Evolutionary conservation across 1,140 invertebrate species (phyloP), one percentile per base, ranked within the genome.

Genomic region (Hesperophylax magnus): DNA sequence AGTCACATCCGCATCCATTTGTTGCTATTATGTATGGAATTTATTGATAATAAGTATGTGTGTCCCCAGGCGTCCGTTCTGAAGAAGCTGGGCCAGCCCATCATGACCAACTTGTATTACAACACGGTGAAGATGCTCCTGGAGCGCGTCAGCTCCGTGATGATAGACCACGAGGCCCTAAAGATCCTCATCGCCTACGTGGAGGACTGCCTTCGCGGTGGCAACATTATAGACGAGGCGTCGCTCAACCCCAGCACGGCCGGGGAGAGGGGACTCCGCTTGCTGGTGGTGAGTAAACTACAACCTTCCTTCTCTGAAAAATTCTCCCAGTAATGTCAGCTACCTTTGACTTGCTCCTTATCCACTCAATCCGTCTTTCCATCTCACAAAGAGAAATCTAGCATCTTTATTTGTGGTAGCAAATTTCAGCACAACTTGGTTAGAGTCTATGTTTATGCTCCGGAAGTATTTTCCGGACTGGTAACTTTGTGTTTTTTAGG

Each of bases 21-120:
- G 27, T 27, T 27, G 2, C 39, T 8, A 14, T 6, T 39, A 39
- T 39, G 5, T 9, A 47, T 6, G 6, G 6, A 47, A 47, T 47
- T 14, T 8, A 47, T 0, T 14, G 8, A 47, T 47, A 14, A 47
- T 47, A 47, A 14, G 39, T 47, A 86, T 53, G 22, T 52, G 9
- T 56, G 14, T 52, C 60, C 86, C 0, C 86, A 90, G 88, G 94
- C 94, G 85, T 91, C 92, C 81, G 94, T 99, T n/a, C 89, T 99
- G 9, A 98, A 98, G 87, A 98, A 98, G 88, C 91, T 99, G 0
- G 98, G 98, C 4, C 94, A 97, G 85, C 97, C 97, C 1, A 94
- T 98, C 0, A 97, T 98, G 93, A 97, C 97, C 1, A 98, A 98
- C 90, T 87, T 97, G 34, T 97, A 98, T 86, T 99, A 98, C 88